Base-by-base conservation (phyloP, 2,797 vertebrate genomes). In the Enteromius trimaculatus region DNA sequence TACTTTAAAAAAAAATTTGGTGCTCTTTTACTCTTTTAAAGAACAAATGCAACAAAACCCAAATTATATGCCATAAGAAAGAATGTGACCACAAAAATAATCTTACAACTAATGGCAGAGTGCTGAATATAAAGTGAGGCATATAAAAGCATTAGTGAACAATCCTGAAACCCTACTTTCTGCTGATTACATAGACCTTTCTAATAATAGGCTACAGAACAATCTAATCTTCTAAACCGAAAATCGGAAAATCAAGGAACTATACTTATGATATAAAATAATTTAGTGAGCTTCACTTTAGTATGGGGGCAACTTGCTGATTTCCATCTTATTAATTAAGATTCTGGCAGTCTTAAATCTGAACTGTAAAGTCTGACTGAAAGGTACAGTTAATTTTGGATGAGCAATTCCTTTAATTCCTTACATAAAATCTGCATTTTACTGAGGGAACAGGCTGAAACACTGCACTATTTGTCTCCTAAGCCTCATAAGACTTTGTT, bases 181-280 rank as follows among this genome's bases (percentile, higher is more conserved):
- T 39, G n/a, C 13, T 69, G 14, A 69, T 79, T 79, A 55, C 31
- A 26, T 39, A 66, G 10, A 79, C 29, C 26, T 66, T 65, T 66
- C 29, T 51, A 53, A 79, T 68, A 51, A 53, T 47, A 64, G 23
- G 23, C 47, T 68, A 23, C 21, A 23, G 64, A 66, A 53, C n/a
- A 51, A 51, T 42, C 10, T 49, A 26, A 42, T 77, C 39, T 3
- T 42, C 34, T n/a, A 69, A 39, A 42, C 39, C 42, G 10, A 42
- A 64, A 77, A 78, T 23, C 0, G 2, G 13, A 51, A 66, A 51
- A 60, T 66, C 2, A 34, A 68, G 29, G 31, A 31, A 66, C 5
- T 39, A 42, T 39, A 21, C 64, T 66, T 79, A 6, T 1, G 1
- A 53, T 55, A 78, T 64, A 6, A 39, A 65, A 7, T 49, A 10